phyloP scores from a whole-genome alignment of 2,113 vertebrate genomes.

The Bothrops jararaca region DNA sequence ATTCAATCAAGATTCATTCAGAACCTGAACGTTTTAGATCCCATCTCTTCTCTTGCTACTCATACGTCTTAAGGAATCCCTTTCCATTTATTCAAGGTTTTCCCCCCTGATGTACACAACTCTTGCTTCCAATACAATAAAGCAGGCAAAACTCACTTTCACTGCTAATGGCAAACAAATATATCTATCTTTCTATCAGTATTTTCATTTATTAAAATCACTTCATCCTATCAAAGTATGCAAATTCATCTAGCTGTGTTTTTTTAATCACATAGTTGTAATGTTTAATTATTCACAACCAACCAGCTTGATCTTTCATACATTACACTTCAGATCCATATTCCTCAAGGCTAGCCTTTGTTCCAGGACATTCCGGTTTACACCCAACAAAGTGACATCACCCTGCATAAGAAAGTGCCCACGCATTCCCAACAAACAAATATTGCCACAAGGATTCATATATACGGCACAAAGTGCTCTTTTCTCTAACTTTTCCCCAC shows the following conservation, averaged over 20 bases:
- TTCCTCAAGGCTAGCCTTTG: background rate
- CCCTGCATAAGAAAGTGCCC: background rate
- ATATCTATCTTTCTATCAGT: background rate
- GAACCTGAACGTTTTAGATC: background rate
- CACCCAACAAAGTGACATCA: background rate
- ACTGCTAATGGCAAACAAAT: background rate
- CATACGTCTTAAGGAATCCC: background rate
- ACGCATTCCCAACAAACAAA: background rate
- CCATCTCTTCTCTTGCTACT: background rate
- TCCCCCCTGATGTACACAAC: background rate
- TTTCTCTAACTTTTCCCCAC: background rate
- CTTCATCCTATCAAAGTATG: background rate
- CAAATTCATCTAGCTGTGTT: background rate
- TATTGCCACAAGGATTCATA: background rate
- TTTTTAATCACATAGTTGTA: background rate
- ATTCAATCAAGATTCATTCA: background rate
- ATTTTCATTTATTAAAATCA: background rate
- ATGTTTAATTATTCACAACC: background rate
- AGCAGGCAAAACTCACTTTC: background rate
- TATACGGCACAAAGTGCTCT: background rate
- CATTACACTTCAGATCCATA: background rate
- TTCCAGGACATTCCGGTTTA: background rate
- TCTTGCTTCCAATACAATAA: background rate
- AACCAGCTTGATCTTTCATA: background rate
- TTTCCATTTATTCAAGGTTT: background rate